These are phyloP conservation scores for Asobara japonica DNA, from an alignment of 1,140 invertebrate genomes.

Conservation along the genomic window DNA sequence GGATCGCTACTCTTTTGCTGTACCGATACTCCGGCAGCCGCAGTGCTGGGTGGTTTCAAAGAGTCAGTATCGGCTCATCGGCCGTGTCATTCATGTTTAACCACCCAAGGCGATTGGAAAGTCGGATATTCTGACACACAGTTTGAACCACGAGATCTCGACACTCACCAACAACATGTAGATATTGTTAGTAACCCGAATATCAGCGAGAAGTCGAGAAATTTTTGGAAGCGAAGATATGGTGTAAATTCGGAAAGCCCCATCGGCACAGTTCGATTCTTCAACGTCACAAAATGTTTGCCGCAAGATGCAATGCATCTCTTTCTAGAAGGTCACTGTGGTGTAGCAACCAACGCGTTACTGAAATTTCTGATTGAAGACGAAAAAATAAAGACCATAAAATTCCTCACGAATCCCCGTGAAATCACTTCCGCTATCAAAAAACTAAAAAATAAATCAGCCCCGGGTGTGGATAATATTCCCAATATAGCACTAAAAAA, in stretches of 20 bases:
- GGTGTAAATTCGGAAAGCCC: conserved; percentile 33
- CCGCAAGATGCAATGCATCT: conserved; percentile 45
- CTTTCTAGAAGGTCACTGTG: too few species aligned
- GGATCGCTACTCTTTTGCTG: conserved; percentile 26
- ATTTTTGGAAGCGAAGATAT: conserved; percentile 34
- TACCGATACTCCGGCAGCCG: conserved; percentile 21
- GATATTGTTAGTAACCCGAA: neutral
- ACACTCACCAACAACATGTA: neutral
- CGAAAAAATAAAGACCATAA: too few species aligned
- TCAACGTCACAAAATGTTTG: conserved; percentile 41
- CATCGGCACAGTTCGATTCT: conserved; percentile 24
- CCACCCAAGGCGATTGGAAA: conserved; percentile 19
- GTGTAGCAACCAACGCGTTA: too few species aligned
- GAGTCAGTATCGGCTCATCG: conserved; percentile 26
- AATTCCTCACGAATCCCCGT: too few species aligned
- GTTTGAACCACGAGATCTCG: neutral
- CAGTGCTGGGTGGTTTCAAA: conserved; percentile 23
- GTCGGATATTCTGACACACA: neutral
- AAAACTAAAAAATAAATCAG: too few species aligned
- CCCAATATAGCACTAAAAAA: too few species aligned
- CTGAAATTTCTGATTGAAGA: too few species aligned
- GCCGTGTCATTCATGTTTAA: conserved; percentile 17
- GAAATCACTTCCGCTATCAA: too few species aligned
- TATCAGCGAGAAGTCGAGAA: conserved; percentile 1
- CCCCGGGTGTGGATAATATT: too few species aligned